Evolutionary conservation across 2,113 vertebrate genomes (phyloP).

Genomic region (Hippocampus barbouri): DNA sequence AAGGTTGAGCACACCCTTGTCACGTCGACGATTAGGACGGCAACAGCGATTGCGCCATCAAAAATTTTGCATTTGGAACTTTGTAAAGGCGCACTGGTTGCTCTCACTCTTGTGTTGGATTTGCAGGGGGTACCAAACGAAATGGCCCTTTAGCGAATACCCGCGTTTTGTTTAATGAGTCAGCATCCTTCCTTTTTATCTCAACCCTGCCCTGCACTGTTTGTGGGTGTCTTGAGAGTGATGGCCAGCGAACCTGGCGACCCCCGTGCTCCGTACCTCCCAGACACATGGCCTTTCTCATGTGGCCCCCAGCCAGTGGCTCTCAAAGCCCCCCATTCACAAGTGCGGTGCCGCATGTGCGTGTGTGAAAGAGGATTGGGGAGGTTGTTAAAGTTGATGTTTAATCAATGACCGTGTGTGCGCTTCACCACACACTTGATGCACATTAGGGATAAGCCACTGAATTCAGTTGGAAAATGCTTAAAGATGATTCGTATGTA

Average conservation of each 20-base stretch:
- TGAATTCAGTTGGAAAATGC: background rate
- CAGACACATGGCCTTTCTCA: slow-evolving; percentile 62
- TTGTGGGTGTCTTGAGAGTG: slow-evolving; percentile 23
- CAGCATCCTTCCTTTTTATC: slow-evolving; percentile 39
- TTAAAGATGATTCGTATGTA: too few relatives aligned
- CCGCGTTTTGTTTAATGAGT: too few relatives aligned
- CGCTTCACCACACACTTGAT: slow-evolving; percentile 4
- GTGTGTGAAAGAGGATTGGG: background rate
- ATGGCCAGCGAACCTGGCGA: slow-evolving; percentile 60
- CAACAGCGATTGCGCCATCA: background rate
- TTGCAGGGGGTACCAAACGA: background rate
- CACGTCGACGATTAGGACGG: background rate
- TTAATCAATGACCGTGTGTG: slow-evolving; percentile 43
- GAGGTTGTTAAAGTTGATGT: slow-evolving; percentile 53
- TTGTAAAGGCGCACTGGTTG: slow-evolving; percentile 4
- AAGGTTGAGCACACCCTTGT: background rate
- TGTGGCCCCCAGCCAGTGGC: slow-evolving; percentile 59
- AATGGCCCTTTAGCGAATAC: background rate
- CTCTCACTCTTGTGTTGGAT: background rate
- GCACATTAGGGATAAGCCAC: background rate
- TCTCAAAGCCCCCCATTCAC: slow-evolving; percentile 70
- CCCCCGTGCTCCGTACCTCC: slow-evolving; percentile 55
- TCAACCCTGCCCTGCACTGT: slow-evolving; percentile 6
- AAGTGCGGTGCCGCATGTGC: slow-evolving; percentile 20
- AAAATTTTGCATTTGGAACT: background rate